A percentile compares a stretch with the other conserved stretches of the same genome.
phyloP scores from a whole-genome alignment of 2,797 vertebrate species.

The Eptatretus atami region DNA sequence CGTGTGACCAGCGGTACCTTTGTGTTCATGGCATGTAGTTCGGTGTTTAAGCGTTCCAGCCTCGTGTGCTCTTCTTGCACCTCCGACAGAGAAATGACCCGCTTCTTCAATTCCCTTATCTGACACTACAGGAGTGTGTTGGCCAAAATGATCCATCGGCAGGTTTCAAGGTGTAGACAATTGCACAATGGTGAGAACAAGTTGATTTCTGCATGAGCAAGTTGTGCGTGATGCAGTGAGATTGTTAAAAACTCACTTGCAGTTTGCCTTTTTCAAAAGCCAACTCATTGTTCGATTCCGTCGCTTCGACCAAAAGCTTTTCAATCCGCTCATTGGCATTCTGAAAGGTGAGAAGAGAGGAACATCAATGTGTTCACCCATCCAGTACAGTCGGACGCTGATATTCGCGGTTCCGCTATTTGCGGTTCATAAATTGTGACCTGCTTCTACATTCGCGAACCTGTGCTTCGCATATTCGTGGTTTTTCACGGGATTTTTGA shows the following conservation, averaged over 20 bases:
- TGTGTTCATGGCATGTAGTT: conserved; percentile 13
- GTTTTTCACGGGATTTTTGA: too few relatives aligned
- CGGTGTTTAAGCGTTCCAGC: conserved; percentile 12
- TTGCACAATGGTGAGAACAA: too few relatives aligned
- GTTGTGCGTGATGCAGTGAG: too few relatives aligned
- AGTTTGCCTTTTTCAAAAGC: conserved; percentile 18
- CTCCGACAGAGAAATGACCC: conserved; percentile 13
- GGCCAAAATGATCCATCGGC: neutral
- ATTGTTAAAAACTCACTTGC: conserved; percentile 12
- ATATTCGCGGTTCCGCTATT: too few relatives aligned
- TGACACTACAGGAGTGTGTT: conserved; percentile 12
- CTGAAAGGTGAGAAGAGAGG: conserved; percentile 9
- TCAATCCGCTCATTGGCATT: conserved; percentile 15
- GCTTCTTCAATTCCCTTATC: conserved; percentile 16
- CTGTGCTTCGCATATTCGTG: too few relatives aligned
- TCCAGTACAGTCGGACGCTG: too few relatives aligned
- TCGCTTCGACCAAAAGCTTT: conserved; percentile 15
- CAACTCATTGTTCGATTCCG: conserved; percentile 19
- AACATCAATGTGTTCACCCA: conserved; percentile 6
- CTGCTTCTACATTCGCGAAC: too few relatives aligned
- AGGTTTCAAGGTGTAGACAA: too few relatives aligned
- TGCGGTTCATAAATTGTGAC: too few relatives aligned
- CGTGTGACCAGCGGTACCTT: conserved; percentile 12
- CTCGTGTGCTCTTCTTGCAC: conserved; percentile 11
- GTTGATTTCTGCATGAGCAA: too few relatives aligned